A percentile compares a stretch with the other conserved stretches of the same genome.
These are phyloP conservation scores for Mylabris phalerata DNA, from an alignment of 1,140 invertebrate species.

Conservation along the genomic window DNA sequence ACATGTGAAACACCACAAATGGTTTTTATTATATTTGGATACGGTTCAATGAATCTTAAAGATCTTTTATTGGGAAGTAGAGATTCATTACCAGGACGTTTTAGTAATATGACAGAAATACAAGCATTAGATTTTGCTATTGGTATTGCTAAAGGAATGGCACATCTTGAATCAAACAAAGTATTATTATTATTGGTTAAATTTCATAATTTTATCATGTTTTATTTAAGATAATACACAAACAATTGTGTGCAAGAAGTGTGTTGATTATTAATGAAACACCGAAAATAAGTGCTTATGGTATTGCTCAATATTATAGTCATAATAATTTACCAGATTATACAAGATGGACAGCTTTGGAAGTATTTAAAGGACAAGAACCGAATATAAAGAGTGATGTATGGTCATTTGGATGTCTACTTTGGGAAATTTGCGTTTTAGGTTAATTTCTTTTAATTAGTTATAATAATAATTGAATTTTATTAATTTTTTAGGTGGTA, in stretches of 20 bases:
- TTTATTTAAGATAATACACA: conserved; percentile 58
- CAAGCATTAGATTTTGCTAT: conserved; percentile 50
- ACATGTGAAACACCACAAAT: conserved; percentile 70
- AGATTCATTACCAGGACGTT: conserved; percentile 53
- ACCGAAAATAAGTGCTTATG: conserved; percentile 68
- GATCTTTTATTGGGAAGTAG: conserved; percentile 57
- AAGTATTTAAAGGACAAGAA: conserved; percentile 60
- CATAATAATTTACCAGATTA: conserved; percentile 53
- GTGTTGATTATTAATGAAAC: conserved; percentile 54
- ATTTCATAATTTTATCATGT: conserved; percentile 27
- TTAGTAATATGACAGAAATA: conserved; percentile 55
- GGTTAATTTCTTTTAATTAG: conserved; percentile 40
- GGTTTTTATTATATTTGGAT: conserved; percentile 62
- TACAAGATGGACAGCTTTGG: conserved; percentile 69
- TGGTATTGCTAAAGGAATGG: conserved; percentile 58
- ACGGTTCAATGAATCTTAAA: conserved; percentile 60
- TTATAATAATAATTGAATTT: not conserved
- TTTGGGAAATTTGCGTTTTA: conserved; percentile 79
- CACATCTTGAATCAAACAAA: conserved; percentile 53
- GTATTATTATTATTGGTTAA: conserved; percentile 24
- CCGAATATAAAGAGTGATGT: conserved; percentile 65
- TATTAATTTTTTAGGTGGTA: conserved; percentile 50
- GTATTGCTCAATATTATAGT: conserved; percentile 46
- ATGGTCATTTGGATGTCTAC: conserved; percentile 73
- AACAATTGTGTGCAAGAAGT: conserved; percentile 64